These are phyloP conservation scores for Augochlora pura DNA, from an alignment of 1,140 invertebrate species.

Conservation along the genomic window DNA sequence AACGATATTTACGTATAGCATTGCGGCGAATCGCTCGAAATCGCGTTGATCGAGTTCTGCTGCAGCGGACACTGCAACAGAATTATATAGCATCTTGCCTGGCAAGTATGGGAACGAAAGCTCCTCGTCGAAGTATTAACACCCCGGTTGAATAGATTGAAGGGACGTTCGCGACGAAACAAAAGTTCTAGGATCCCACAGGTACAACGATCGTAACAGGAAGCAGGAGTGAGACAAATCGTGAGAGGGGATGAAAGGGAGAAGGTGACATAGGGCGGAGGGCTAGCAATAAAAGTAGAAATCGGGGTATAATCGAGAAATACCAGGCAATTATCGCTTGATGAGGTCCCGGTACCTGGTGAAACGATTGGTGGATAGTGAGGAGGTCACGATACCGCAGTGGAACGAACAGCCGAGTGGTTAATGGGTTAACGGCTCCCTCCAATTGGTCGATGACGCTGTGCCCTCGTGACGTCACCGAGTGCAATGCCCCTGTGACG, in stretches of 20 bases:
- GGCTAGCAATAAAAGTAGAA: background rate
- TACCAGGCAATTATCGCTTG: background rate
- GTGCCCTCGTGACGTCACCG: constrained; percentile 75
- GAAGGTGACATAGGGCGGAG: background rate
- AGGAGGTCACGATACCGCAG: constrained; percentile 62
- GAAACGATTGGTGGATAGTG: constrained; percentile 56
- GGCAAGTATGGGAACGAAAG: too few species aligned
- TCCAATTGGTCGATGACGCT: constrained; percentile 79
- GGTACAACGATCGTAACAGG: too few species aligned
- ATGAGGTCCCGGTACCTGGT: constrained; percentile 21
- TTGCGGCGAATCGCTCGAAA: too few species aligned
- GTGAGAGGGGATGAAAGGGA: too few species aligned
- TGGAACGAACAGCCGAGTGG: constrained; percentile 61
- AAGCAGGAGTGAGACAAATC: background rate
- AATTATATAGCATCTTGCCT: too few species aligned
- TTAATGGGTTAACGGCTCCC: constrained; percentile 77
- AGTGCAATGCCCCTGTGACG: constrained; percentile 78
- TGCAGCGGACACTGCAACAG: too few species aligned
- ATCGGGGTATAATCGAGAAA: background rate
- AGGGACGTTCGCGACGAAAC: too few species aligned
- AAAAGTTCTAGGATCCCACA: too few species aligned
- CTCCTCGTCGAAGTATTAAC: too few species aligned
- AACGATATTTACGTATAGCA: too few species aligned
- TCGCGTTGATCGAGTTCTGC: too few species aligned
- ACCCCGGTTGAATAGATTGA: too few species aligned